A percentile compares a stretch with the other conserved stretches of the same genome.
Conservation (phyloP, 2,888 invertebrate species). For the Tenthredo scrophulariae region DNA sequence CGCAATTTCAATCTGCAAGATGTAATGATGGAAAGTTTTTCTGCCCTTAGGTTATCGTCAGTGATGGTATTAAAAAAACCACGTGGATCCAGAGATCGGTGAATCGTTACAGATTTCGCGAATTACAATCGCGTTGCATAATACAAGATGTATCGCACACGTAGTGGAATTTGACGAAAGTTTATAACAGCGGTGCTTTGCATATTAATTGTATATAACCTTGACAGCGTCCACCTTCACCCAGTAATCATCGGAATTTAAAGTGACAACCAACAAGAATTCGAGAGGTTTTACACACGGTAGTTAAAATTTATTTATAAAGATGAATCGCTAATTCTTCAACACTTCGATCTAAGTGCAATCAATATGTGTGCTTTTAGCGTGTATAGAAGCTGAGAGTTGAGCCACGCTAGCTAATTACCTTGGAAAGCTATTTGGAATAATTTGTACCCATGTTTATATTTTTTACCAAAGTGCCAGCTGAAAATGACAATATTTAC, state of each 20-base stretch:
- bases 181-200: slow-evolving; percentile 25
- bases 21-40: neutral
- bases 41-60: neutral
- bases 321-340: neutral
- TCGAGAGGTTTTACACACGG: neutral
- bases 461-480: neutral
- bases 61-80: neutral
- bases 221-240: slow-evolving; percentile 38
- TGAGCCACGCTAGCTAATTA: neutral
- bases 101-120: neutral
- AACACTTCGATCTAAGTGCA: neutral
- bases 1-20: neutral
- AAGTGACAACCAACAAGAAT: neutral
- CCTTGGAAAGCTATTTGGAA: neutral
- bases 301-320: neutral
- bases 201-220: slow-evolving; percentile 38
- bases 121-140: neutral
- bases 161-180: slow-evolving; percentile 50
- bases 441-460: neutral
- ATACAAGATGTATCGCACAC: neutral
- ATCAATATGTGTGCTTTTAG: neutral
- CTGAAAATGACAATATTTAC: neutral
- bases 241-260: slow-evolving; percentile 35
- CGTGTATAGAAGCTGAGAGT: neutral
- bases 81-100: neutral